Percentiles rank a stretch among this genome's conserved stretches.
Evolutionary conservation across 2,888 invertebrate species (phyloP).

Genomic region (Thereva nobilitata): DNA sequence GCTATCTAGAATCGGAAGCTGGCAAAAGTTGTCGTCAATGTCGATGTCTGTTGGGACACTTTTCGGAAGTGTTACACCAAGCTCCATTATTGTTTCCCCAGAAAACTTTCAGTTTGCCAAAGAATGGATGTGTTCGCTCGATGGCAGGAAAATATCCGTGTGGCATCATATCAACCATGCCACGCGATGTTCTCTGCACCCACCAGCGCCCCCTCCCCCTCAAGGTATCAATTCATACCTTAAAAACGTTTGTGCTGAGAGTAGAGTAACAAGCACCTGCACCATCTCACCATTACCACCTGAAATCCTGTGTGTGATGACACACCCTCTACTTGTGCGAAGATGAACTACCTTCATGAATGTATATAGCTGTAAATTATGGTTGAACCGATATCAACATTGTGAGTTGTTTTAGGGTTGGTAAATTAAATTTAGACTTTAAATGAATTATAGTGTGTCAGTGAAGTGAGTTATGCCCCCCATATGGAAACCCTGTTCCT

Average conservation of each 20-base stretch:
- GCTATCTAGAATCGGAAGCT: slow-evolving; percentile 21
- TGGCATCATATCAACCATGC: no score
- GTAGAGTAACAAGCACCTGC: no score
- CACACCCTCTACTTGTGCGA: background rate
- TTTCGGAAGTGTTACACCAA: slow-evolving; percentile 17
- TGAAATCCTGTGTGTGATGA: slow-evolving; percentile 2
- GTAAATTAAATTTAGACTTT: slow-evolving; percentile 28
- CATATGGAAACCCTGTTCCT: background rate
- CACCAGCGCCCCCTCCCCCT: no score
- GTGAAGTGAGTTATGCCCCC: slow-evolving; percentile 10
- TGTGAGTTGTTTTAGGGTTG: slow-evolving; percentile 27
- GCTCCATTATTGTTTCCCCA: background rate
- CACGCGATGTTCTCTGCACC: no score
- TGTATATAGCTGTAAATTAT: slow-evolving; percentile 22
- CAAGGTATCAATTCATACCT: no score
- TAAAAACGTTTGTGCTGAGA: no score
- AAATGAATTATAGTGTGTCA: slow-evolving; percentile 33
- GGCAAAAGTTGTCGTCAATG: slow-evolving; percentile 11
- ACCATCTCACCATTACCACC: slow-evolving; percentile 2
- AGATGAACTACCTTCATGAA: background rate
- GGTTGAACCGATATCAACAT: slow-evolving; percentile 23
- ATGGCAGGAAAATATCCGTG: slow-evolving; percentile 3
- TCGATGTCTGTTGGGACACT: slow-evolving; percentile 18
- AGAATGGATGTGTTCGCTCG: background rate
- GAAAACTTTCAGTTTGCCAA: background rate